phyloP scores from a whole-genome alignment of 2,888 invertebrate species.

The Microctonus aethiopoides region DNA sequence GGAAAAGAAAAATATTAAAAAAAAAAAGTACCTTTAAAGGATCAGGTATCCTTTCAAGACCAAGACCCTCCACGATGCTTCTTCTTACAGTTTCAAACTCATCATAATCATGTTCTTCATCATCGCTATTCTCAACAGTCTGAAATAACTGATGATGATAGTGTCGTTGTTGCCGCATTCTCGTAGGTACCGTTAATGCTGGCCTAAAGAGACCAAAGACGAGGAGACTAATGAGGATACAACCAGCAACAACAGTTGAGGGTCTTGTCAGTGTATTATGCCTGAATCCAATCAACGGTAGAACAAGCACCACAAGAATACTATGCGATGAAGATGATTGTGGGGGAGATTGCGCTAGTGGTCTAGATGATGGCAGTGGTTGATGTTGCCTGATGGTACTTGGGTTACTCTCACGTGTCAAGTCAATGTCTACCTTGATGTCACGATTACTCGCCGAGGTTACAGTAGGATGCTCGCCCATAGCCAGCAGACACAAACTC shows the following conservation, averaged over 20 bases:
- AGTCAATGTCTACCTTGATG: constrained; percentile 40
- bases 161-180: constrained; percentile 11
- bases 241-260: constrained; percentile 32
- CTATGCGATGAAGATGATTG: neutral
- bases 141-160: constrained; percentile 1
- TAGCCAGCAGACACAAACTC: constrained; percentile 57
- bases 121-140: constrained; percentile 24
- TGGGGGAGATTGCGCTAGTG: neutral
- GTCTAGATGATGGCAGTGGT: neutral
- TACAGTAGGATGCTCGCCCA: constrained; percentile 61
- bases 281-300: constrained; percentile 10
- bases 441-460: constrained; percentile 51
- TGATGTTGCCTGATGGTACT: constrained; percentile 23
- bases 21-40: constrained; percentile 57
- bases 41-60: constrained; percentile 62
- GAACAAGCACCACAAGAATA: neutral
- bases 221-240: constrained; percentile 40
- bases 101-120: constrained; percentile 29
- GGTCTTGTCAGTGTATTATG: constrained; percentile 18
- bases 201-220: constrained; percentile 34
- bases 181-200: constrained; percentile 36
- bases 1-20: neutral
- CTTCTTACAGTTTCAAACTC: constrained; percentile 60
- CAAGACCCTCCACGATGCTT: constrained; percentile 63
- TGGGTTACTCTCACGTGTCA: constrained; percentile 27